phyloP scores from a whole-genome alignment of 2,113 vertebrate genomes.

The Ophthalmolycus amberensis region DNA sequence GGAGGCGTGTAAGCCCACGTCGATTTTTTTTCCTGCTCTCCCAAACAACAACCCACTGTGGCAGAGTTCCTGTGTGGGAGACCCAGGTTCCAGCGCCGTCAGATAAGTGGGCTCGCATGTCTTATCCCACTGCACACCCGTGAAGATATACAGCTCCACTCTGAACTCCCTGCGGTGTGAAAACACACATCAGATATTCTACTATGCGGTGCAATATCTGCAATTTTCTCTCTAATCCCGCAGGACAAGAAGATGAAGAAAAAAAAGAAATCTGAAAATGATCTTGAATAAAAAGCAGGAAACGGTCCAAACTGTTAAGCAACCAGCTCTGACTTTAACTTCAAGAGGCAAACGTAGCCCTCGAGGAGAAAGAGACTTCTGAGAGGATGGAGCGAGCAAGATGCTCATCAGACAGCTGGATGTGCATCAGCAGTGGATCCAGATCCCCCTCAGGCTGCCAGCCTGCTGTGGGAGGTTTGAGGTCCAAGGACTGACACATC shows the following conservation, averaged over 20 bases:
- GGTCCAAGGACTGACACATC: slow-evolving; percentile 68
- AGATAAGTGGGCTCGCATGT: slow-evolving; percentile 15
- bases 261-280: not conserved
- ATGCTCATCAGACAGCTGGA: slow-evolving; percentile 55
- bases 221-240: not conserved
- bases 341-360: slow-evolving; percentile 38
- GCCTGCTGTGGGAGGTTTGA: slow-evolving; percentile 51
- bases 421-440: slow-evolving; percentile 48
- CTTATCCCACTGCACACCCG: slow-evolving; percentile 2
- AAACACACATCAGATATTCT: slow-evolving; percentile 1
- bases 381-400: slow-evolving; percentile 11
- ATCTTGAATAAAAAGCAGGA: not conserved
- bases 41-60: slow-evolving; percentile 39
- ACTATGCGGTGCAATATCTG: not conserved
- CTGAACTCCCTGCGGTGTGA: not conserved
- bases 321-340: slow-evolving; percentile 17
- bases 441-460: slow-evolving; percentile 38
- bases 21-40: slow-evolving; percentile 35
- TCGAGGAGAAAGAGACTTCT: slow-evolving; percentile 12
- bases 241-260: no score
- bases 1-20: slow-evolving; percentile 42
- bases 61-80: slow-evolving; percentile 51
- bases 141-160: slow-evolving; percentile 8
- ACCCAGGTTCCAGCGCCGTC: slow-evolving; percentile 35
- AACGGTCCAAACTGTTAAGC: not conserved